A percentile compares a stretch with the other conserved stretches of the same genome.
Conservation (phyloP, 2,888 invertebrate species). For the Aromia moschata region DNA sequence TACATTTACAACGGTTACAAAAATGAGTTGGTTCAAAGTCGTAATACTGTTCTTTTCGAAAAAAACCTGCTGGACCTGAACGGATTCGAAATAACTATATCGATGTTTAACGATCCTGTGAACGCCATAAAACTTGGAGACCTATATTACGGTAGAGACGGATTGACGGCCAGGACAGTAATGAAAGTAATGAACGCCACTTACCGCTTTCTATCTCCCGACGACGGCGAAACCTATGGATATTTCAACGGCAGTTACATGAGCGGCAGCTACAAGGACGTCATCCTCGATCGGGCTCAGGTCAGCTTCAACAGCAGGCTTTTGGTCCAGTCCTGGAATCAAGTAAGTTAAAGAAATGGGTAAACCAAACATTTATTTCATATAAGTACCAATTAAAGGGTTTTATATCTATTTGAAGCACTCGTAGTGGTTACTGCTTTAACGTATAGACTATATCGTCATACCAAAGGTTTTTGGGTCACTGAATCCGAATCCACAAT, state of each 20-base stretch:
- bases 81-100: constrained; percentile 5
- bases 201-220: not conserved
- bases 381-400: too few species aligned
- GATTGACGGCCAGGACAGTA: not conserved
- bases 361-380: too few species aligned
- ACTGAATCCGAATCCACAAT: too few species aligned
- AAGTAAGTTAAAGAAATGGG: constrained; percentile 12
- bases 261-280: not conserved
- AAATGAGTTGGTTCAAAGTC: not conserved
- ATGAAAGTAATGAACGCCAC: constrained; percentile 13
- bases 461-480: too few species aligned
- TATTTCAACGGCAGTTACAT: not conserved
- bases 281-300: not conserved
- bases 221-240: constrained; percentile 10
- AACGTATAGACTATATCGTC: too few species aligned
- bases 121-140: not conserved
- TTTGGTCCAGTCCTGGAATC: not conserved
- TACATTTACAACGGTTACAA: not conserved
- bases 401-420: too few species aligned
- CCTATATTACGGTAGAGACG: constrained; percentile 7
- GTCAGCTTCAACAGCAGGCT: constrained; percentile 13
- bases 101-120: constrained; percentile 4
- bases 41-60: not conserved
- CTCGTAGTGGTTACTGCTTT: too few species aligned
- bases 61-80: constrained; percentile 1